Base-by-base conservation (phyloP, 1,140 invertebrate species). In the Apolygus lucorum region DNA sequence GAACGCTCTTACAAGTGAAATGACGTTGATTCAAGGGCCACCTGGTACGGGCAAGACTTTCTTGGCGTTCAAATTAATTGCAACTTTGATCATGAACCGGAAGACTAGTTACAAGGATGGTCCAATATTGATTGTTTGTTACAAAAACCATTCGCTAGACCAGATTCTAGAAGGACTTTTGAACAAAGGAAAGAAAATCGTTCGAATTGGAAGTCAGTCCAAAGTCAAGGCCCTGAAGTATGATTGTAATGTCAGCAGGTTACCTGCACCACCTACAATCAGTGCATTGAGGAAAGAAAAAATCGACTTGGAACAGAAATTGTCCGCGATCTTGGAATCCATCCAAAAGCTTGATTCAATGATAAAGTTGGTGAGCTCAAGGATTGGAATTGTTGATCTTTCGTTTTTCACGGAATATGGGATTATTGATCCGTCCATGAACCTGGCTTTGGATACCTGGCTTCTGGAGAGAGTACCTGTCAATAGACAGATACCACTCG, bases 141-240 rank as follows among this genome's bases (percentile, higher is more conserved):
- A 88, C 73, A 93, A 91, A 0, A 95, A 95, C 76, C 90, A 94
- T 78, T 92, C 92, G 1, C 76, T 95, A 1, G 92, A 95, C 81
- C 91, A 95, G 76, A 94, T 95, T 80, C 77, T 95, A n/a, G 86
- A 91, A 77, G 88, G 86, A 22, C 81, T 91, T 13, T 74, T 84
- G 2, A 68, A 76, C n/a, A 76, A 81, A 1, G 87, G 84, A 1
- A 49, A 80, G 0, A 79, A 82, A 24, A 80, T 93, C 66, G 80
- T 90, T 14, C 82, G 92, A 27, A 83, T 94, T 72, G 92, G 92
- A 2, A 84, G 85, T 2, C 84, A 88, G 77, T 87, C 86, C 1
- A 85, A 85, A 74, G 86, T 81, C 74, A 79, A 85, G 76, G 75
- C 72, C 1, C 75, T 88, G 63, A 75, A 42, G 34, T 42, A 8